A percentile compares a stretch with the other conserved stretches of the same genome.
Conservation (phyloP, 2,797 vertebrate species). For the Hylomyscus alleni region DNA sequence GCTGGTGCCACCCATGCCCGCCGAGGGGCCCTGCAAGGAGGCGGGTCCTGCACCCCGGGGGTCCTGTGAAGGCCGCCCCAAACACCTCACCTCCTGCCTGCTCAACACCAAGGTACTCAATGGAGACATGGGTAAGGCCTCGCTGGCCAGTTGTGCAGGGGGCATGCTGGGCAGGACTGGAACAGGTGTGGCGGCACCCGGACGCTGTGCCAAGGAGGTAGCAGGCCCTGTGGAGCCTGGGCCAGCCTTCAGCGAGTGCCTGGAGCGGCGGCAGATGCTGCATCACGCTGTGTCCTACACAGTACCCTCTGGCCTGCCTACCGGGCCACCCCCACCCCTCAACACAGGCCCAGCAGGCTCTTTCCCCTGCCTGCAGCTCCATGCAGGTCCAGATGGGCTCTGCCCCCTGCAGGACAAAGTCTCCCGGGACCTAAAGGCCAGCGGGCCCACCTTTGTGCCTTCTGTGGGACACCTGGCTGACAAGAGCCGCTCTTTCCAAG, state of each 20-base stretch:
- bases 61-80: constrained; percentile 87
- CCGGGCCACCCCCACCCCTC: constrained; percentile 91
- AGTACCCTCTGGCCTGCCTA: constrained; percentile 92
- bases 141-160: constrained; percentile 93
- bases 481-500: constrained; percentile 93
- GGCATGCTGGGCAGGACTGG: constrained; percentile 86
- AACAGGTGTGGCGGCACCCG: constrained; percentile 84
- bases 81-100: constrained; percentile 94
- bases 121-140: constrained; percentile 91
- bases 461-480: constrained; percentile 94
- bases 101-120: constrained; percentile 95
- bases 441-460: constrained; percentile 95
- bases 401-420: constrained; percentile 94
- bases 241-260: constrained; percentile 92
- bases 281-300: constrained; percentile 95
- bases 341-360: constrained; percentile 90
- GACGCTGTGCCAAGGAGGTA: constrained; percentile 93
- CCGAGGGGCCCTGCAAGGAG: constrained; percentile 93
- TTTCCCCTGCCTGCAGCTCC: constrained; percentile 97
- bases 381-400: constrained; percentile 94
- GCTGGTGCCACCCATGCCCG: constrained; percentile 88
- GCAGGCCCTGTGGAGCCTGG: constrained; percentile 92
- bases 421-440: constrained; percentile 93
- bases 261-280: constrained; percentile 95
- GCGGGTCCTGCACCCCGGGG: constrained; percentile 89